Base-by-base conservation (phyloP, 2,113 vertebrate genomes). In the Steatornis caripensis region DNA sequence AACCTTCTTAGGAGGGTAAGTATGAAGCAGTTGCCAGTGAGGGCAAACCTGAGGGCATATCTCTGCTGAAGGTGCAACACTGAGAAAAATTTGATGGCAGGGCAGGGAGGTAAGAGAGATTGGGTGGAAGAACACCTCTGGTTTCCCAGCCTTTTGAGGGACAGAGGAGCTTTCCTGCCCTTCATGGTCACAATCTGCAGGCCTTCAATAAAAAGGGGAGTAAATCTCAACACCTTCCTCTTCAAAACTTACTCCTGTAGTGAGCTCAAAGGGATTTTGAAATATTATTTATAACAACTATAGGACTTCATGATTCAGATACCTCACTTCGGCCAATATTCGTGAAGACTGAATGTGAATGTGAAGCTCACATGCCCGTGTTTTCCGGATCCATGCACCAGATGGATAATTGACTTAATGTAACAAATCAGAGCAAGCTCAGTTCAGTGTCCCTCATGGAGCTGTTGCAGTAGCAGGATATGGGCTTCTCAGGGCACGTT, bases 301-400 rank as follows among this genome's bases (percentile, higher is more conserved):
- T 6, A 39, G 37, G 24, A 84, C 13, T 75, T 77, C 11, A 80
- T 34, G 27, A 70, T 74, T 70, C 76, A 85, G 27, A 68, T 48
- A 57, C 22, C 11, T 78, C 15, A 32, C 37, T 95, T 77, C 71
- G 46, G 17, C 13, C 45, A 30, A 37, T 64, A 37, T 48, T 53
- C 12, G 4, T 64, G 55, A 93, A 66, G 39, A 37, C 7, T 18
- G 43, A 88, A 12, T 16, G n/a, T n/a, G n/a, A n/a, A n/a, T n/a
- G 12, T 57, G 75, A 85, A 51, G 43, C 24, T 89, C 41, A 34
- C 16, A 61, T 8, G 4, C n/a, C n/a, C 0, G 0, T 11, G 14
- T 70, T 85, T 88, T 93, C 72, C 29, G 29, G 29, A 77, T 66
- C 32, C 21, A 19, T 75, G 72, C 53, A 71, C 32, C 27, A 68